Conservation (phyloP, 2,797 vertebrate genomes). For the Sebastes trivittatus region DNA sequence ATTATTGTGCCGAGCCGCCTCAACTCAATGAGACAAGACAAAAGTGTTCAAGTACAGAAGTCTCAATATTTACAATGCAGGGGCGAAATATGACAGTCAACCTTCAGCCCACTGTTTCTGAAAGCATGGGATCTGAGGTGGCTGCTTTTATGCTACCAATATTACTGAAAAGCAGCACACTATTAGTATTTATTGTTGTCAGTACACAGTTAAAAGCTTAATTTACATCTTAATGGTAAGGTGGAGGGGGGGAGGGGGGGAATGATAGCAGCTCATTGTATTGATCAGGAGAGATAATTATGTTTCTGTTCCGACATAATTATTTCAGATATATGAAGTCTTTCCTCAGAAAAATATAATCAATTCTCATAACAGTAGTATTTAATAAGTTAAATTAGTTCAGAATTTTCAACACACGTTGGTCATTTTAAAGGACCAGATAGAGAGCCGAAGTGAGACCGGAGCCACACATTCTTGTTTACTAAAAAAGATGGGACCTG, state of each 20-base stretch:
- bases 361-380: neutral
- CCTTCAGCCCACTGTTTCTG: neutral
- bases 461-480: neutral
- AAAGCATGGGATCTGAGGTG: neutral
- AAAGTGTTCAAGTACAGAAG: neutral
- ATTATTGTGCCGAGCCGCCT: neutral
- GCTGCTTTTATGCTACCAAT: neutral
- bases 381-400: neutral
- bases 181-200: neutral
- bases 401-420: neutral
- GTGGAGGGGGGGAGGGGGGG: neutral
- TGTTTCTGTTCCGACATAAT: neutral
- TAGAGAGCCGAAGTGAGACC: neutral
- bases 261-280: neutral
- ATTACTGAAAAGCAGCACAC: neutral
- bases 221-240: neutral
- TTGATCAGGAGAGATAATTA: neutral
- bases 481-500: neutral
- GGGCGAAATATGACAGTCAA: neutral
- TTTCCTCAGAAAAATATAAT: neutral
- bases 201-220: neutral
- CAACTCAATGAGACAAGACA: neutral
- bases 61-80: neutral
- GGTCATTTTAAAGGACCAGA: neutral
- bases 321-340: neutral